These are phyloP conservation scores for Argyresthia goedartella DNA, from an alignment of 2,888 invertebrate genomes.

Conservation along the genomic window DNA sequence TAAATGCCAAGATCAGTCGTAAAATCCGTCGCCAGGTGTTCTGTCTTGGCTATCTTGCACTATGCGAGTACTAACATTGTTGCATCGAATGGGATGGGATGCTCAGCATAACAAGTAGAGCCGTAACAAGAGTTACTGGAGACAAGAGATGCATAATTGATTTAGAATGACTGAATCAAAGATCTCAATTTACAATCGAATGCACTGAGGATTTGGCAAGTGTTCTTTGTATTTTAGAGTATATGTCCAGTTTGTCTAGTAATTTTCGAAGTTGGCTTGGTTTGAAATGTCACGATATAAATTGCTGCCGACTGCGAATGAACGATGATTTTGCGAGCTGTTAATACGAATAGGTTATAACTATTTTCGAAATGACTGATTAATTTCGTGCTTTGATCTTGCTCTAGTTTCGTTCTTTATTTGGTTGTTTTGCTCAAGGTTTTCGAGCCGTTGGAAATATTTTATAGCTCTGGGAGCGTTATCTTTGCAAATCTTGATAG, in stretches of 20 bases:
- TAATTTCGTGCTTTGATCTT: neutral
- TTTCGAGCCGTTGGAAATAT: neutral
- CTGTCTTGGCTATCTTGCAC: neutral
- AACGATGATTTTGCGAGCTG: neutral
- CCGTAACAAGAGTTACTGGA: no score
- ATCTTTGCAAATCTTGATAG: constrained; percentile 5
- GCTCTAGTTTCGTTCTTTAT: neutral
- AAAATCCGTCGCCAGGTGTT: neutral
- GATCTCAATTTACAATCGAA: neutral
- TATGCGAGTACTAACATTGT: neutral
- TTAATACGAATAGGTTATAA: neutral
- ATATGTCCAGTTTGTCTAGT: neutral
- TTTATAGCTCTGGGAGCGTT: neutral
- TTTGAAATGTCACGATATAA: constrained; percentile 1
- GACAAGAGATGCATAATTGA: no score
- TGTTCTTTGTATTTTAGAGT: neutral
- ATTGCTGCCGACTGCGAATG: neutral
- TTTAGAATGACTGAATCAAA: neutral
- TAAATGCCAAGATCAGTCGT: neutral
- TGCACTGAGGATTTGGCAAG: neutral
- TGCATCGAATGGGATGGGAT: neutral
- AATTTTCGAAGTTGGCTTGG: neutral
- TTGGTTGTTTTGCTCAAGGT: neutral
- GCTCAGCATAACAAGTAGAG: neutral
- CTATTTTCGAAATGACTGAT: neutral